Conservation (phyloP, 92 coral and sea anemone genomes). For the Pocillopora meandrina region DNA sequence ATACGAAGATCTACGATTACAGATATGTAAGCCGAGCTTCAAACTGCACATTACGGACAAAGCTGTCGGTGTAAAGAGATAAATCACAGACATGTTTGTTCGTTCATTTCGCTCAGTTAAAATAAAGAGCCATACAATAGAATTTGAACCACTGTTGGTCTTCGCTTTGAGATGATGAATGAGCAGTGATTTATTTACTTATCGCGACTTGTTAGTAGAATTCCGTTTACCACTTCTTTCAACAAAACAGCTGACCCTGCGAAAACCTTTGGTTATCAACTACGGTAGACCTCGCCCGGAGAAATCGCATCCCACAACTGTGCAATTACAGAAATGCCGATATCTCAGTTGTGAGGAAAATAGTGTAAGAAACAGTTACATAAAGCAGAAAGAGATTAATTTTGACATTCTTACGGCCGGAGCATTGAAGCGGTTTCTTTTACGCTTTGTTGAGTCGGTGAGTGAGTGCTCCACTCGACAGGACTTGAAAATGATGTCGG, state of each 20-base stretch:
- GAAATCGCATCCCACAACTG: background rate
- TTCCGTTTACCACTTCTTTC: background rate
- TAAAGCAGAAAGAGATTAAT: background rate
- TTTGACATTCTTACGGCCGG: background rate
- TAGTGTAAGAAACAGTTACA: background rate
- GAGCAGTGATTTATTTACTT: constrained; percentile 19
- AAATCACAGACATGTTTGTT: constrained; percentile 11
- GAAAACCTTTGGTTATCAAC: background rate
- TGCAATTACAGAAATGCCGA: background rate
- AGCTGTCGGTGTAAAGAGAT: background rate
- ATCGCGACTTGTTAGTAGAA: background rate
- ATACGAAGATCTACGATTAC: background rate
- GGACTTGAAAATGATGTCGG: constrained; percentile 30
- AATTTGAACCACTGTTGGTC: constrained; percentile 29
- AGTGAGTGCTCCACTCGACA: constrained; percentile 26
- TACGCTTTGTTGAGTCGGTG: constrained; percentile 6
- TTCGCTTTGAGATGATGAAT: constrained; percentile 32
- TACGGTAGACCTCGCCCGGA: background rate
- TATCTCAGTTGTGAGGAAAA: background rate
- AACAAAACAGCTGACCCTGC: constrained; percentile 3
- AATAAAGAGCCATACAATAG: constrained; percentile 10
- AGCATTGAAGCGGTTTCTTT: background rate
- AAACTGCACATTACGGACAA: background rate
- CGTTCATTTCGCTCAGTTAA: constrained; percentile 8
- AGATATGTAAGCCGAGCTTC: background rate